Conservation (phyloP, 2,113 vertebrate genomes). For the Steatornis caripensis region DNA sequence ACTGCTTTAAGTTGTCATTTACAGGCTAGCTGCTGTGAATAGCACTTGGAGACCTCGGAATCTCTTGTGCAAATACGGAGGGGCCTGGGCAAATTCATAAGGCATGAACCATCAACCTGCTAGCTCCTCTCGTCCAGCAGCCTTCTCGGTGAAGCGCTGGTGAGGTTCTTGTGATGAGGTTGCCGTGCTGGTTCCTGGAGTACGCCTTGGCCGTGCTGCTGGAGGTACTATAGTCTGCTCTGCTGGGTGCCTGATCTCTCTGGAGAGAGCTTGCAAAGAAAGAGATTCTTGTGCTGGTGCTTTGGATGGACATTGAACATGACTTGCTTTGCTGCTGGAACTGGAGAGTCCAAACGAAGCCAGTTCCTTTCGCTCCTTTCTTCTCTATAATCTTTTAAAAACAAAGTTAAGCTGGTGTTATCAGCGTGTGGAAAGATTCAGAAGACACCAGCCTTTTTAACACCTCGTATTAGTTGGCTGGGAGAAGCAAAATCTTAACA, state of each 20-base stretch:
- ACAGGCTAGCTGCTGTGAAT: not conserved
- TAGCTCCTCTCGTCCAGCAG: not conserved
- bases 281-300: not conserved
- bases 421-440: not conserved
- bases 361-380: not conserved
- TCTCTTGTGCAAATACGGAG: not conserved
- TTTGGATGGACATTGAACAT: not conserved
- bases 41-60: not conserved
- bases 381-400: not conserved
- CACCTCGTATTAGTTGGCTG: not conserved
- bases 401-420: not conserved
- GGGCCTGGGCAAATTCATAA: not conserved
- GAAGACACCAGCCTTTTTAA: not conserved
- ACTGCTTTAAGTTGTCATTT: not conserved
- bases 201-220: not conserved
- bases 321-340: not conserved
- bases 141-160: not conserved
- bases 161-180: not conserved
- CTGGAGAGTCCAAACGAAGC: not conserved
- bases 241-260: not conserved
- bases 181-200: too few relatives aligned
- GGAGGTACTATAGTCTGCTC: not conserved
- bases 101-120: not conserved
- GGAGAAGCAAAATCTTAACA: not conserved
- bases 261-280: not conserved